These are phyloP conservation scores for Hipparchia sbordonii DNA, from an alignment of 2,888 invertebrate species.

Conservation along the genomic window DNA sequence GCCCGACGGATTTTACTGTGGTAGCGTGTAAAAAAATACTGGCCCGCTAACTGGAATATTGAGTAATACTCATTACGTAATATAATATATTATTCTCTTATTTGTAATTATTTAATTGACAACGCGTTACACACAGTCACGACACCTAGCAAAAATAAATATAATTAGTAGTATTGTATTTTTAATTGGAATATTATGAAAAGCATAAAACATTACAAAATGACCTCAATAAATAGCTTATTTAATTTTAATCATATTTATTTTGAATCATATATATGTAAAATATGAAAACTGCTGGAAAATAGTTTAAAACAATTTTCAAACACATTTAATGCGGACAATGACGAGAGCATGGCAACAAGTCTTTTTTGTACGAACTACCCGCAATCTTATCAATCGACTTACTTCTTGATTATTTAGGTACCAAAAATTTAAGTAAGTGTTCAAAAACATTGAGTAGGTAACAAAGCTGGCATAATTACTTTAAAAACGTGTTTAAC, in stretches of 20 bases:
- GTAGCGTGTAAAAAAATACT: slow-evolving; percentile 48
- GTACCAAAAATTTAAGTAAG: no score
- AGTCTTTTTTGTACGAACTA: neutral
- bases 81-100: slow-evolving; percentile 32
- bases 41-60: slow-evolving; percentile 46
- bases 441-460: no score
- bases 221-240: neutral
- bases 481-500: no score
- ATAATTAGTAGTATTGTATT: slow-evolving; percentile 11
- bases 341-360: neutral
- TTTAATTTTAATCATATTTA: neutral
- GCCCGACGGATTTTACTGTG: slow-evolving; percentile 37
- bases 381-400: neutral
- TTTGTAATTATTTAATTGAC: slow-evolving; percentile 39
- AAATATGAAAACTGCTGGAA: neutral
- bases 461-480: no score
- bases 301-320: neutral
- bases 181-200: neutral
- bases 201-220: slow-evolving; percentile 16
- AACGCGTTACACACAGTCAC: slow-evolving; percentile 31
- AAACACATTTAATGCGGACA: neutral
- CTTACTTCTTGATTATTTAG: neutral
- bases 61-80: slow-evolving; percentile 25
- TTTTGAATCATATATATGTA: neutral
- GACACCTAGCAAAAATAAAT: slow-evolving; percentile 25